phyloP scores from a whole-genome alignment of 2,888 invertebrate species.

The Sphinx pinastri region DNA sequence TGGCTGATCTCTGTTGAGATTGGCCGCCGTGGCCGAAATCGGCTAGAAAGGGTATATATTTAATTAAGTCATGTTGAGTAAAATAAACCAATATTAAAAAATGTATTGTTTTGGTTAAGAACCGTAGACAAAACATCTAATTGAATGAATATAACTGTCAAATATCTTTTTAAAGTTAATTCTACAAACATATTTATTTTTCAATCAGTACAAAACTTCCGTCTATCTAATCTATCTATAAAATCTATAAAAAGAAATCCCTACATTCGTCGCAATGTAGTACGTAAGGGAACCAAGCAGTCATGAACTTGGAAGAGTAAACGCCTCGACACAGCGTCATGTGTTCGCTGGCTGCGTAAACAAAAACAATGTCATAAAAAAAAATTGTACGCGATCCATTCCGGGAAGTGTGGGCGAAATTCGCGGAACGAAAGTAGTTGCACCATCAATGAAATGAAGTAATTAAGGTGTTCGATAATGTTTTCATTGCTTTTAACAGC shows the following conservation, averaged over 20 bases:
- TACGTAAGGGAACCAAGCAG: background rate
- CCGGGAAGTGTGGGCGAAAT: conserved; percentile 12
- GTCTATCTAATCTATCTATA: no score
- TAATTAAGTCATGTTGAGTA: no score
- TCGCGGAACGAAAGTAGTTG: conserved; percentile 21
- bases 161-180: no score
- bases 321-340: background rate
- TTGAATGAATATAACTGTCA: no score
- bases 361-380: conserved; percentile 15
- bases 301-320: conserved; percentile 8
- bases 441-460: conserved; percentile 20
- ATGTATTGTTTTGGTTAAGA: no score
- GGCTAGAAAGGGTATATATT: no score
- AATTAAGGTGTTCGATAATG: conserved; percentile 15
- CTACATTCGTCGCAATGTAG: background rate
- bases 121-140: no score
- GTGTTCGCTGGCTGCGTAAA: conserved; percentile 1
- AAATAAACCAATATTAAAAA: no score
- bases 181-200: no score
- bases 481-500: conserved; percentile 9
- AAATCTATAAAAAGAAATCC: background rate
- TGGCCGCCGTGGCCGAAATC: no score
- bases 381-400: conserved; percentile 11
- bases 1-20: no score
- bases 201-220: no score